Conservation (phyloP, 2,888 invertebrate species). For the Hybos culiciformis region DNA sequence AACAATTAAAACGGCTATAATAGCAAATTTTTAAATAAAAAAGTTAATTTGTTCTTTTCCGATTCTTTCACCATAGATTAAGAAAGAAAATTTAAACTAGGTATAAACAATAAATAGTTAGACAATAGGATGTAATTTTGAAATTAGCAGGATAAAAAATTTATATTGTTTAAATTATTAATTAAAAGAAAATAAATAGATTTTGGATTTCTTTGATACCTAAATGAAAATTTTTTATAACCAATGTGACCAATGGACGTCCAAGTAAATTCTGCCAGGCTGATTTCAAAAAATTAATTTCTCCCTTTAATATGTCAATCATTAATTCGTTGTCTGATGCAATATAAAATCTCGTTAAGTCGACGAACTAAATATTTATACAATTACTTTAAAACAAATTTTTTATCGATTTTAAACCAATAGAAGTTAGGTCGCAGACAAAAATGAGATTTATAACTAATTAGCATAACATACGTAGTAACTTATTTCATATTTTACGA, state of each 20-base stretch:
- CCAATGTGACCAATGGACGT: slow-evolving; percentile 86
- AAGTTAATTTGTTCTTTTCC: too few species aligned
- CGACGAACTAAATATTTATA: slow-evolving; percentile 68
- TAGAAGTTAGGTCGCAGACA: not conserved
- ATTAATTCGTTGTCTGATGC: slow-evolving; percentile 95
- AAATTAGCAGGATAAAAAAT: slow-evolving; percentile 12
- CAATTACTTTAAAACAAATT: slow-evolving; percentile 12
- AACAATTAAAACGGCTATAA: too few species aligned
- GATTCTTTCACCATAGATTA: too few species aligned
- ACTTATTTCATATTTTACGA: too few species aligned
- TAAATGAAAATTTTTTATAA: slow-evolving; percentile 76
- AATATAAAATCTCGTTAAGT: slow-evolving; percentile 95
- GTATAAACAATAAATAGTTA: slow-evolving; percentile 8
- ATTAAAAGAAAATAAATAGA: slow-evolving; percentile 12
- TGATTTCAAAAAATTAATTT: slow-evolving; percentile 94
- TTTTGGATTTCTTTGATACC: slow-evolving; percentile 40
- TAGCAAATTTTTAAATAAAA: too few species aligned
- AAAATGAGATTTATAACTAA: not conserved
- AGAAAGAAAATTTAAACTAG: too few species aligned
- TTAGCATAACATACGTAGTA: too few species aligned
- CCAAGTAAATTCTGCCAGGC: slow-evolving; percentile 98
- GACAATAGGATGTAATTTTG: slow-evolving; percentile 7
- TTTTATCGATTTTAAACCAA: slow-evolving; percentile 8
- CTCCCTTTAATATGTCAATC: slow-evolving; percentile 94
- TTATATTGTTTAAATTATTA: slow-evolving; percentile 5